Conservation (phyloP, 2,113 vertebrate species). For the Electrona antarctica region DNA sequence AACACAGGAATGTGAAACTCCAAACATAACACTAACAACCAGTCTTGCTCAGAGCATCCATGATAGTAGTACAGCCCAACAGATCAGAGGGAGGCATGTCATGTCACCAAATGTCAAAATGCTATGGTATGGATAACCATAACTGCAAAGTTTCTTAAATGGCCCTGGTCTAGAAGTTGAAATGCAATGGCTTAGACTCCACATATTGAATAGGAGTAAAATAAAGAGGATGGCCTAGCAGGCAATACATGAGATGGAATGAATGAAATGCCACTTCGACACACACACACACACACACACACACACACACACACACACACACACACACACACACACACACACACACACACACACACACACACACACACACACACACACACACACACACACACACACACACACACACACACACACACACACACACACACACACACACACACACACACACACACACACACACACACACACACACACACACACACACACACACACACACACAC, state of each 20-base stretch:
- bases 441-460: too few relatives aligned
- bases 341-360: too few relatives aligned
- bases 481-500: too few relatives aligned
- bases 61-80: neutral
- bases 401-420: too few relatives aligned
- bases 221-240: too few relatives aligned
- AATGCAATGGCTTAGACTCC: neutral
- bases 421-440: too few relatives aligned
- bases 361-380: too few relatives aligned
- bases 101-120: neutral
- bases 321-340: too few relatives aligned
- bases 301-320: neutral
- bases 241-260: neutral
- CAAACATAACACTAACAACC: slow-evolving; percentile 34
- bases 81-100: neutral
- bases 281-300: slow-evolving; percentile 1
- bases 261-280: neutral
- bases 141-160: neutral
- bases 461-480: too few relatives aligned
- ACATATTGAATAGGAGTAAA: neutral
- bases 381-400: too few relatives aligned
- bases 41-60: slow-evolving; percentile 10
- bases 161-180: neutral
- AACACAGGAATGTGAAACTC: slow-evolving; percentile 60
- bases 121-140: neutral